phyloP scores from a whole-genome alignment of 2,888 invertebrate genomes.

The Piscicola geometra region DNA sequence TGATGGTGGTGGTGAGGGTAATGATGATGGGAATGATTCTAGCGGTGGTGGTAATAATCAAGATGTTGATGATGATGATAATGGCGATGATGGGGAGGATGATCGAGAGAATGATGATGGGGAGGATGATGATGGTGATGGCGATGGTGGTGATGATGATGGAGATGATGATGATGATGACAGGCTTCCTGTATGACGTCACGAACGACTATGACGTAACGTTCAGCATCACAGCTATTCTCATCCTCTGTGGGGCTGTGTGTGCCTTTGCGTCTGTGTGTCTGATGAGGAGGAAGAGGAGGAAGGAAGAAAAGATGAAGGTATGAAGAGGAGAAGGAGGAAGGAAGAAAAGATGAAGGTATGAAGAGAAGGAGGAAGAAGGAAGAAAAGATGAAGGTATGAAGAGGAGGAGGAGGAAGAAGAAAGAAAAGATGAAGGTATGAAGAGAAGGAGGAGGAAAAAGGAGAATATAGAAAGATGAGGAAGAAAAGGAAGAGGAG shows the following conservation, averaged over 20 bases:
- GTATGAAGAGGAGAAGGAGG: too few relatives aligned
- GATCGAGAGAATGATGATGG: too few relatives aligned
- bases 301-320: conserved; percentile 1
- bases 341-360: too few relatives aligned
- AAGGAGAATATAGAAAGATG: too few relatives aligned
- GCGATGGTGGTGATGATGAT: neutral
- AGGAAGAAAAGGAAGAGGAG: too few relatives aligned
- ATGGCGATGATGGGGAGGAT: too few relatives aligned
- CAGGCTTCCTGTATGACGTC: conserved; percentile 40
- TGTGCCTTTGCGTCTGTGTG: conserved; percentile 31
- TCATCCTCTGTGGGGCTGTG: conserved; percentile 35
- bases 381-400: too few relatives aligned
- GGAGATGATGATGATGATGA: neutral
- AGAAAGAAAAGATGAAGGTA: too few relatives aligned
- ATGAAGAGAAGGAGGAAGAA: too few relatives aligned
- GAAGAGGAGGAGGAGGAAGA: too few relatives aligned
- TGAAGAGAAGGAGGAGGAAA: too few relatives aligned
- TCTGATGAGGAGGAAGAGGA: conserved; percentile 21
- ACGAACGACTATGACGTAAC: conserved; percentile 40
- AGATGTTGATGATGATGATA: neutral
- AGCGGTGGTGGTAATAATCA: neutral
- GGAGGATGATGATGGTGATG: neutral
- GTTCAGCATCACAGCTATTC: conserved; percentile 37
- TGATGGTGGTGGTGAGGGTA: neutral
- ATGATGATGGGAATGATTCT: neutral